phyloP scores from a whole-genome alignment of 2,113 vertebrate species.

The Petrocephalus microphthalmus region DNA sequence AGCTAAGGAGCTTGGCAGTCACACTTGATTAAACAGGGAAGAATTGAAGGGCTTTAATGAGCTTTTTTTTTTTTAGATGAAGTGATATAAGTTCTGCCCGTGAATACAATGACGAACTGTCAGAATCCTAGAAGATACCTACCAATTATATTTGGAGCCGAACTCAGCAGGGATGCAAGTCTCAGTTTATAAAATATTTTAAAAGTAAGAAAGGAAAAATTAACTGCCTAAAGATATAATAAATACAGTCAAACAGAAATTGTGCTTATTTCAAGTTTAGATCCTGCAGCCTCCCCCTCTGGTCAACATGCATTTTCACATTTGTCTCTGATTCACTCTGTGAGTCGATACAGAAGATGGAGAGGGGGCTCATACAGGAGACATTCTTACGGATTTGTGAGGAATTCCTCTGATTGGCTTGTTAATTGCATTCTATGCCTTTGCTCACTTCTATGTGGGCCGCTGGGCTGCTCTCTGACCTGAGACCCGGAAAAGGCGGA shows the following conservation, averaged over 20 bases:
- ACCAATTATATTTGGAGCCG: not conserved
- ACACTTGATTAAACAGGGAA: slow-evolving; percentile 65
- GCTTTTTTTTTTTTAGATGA: slow-evolving; percentile 58
- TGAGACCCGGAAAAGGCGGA: not conserved
- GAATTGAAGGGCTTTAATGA: slow-evolving; percentile 68
- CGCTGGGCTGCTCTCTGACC: not conserved
- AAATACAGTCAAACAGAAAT: not conserved
- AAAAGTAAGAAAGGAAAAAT: not conserved
- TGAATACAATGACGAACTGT: slow-evolving; percentile 54
- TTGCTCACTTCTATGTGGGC: not conserved
- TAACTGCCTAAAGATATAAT: not conserved
- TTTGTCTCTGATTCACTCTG: not conserved
- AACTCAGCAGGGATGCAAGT: not conserved
- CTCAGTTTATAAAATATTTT: not conserved
- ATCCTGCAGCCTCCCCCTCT: not conserved
- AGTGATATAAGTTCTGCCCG: slow-evolving; percentile 41
- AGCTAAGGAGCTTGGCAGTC: slow-evolving; percentile 71
- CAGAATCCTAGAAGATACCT: slow-evolving; percentile 47
- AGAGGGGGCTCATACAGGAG: not conserved
- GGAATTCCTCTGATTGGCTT: not conserved
- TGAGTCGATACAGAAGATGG: not conserved
- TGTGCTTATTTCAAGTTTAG: not conserved
- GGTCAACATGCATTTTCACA: not conserved
- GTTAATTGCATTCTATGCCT: not conserved
- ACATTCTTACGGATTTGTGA: not conserved